phyloP scores from a whole-genome alignment of 2,797 vertebrate species.

The Avahi laniger region DNA sequence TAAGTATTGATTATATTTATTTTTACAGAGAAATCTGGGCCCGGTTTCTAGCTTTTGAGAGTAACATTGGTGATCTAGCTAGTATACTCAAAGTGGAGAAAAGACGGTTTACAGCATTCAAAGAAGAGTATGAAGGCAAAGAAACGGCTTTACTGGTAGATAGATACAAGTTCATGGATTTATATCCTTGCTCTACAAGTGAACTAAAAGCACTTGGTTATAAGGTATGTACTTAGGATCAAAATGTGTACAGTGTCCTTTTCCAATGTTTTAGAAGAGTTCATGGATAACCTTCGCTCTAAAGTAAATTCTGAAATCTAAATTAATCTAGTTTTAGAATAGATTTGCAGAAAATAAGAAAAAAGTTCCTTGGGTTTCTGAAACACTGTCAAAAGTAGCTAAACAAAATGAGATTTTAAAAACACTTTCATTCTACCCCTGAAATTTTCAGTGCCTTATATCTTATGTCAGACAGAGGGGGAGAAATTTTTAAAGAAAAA shows the following conservation, averaged over 20 bases:
- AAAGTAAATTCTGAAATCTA: constrained; percentile 37
- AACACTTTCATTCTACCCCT: constrained; percentile 34
- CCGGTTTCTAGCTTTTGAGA: constrained; percentile 98
- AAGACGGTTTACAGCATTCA: constrained; percentile 96
- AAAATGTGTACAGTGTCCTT: background rate
- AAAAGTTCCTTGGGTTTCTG: constrained; percentile 25
- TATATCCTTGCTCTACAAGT: constrained; percentile 97
- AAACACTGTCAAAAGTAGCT: constrained; percentile 22
- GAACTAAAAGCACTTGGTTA: constrained; percentile 99
- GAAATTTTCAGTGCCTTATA: background rate
- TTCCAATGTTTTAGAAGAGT: background rate
- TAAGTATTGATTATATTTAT: constrained; percentile 48
- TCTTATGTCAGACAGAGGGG: background rate
- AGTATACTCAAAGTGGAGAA: constrained; percentile 99
- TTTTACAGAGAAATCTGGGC: constrained; percentile 97
- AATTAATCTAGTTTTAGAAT: constrained; percentile 35
- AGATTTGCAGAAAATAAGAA: background rate
- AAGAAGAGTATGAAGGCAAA: constrained; percentile 98
- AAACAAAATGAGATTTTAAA: constrained; percentile 35
- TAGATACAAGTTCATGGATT: constrained; percentile 99
- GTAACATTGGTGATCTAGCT: constrained; percentile 98
- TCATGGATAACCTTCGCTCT: background rate
- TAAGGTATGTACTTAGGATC: constrained; percentile 88
- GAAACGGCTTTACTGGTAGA: constrained; percentile 98
- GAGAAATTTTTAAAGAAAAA: background rate